A percentile compares a stretch with the other conserved stretches of the same genome.
These are phyloP conservation scores for Drosophila leonis DNA, from an alignment of 2,888 invertebrate genomes.

Conservation along the genomic window DNA sequence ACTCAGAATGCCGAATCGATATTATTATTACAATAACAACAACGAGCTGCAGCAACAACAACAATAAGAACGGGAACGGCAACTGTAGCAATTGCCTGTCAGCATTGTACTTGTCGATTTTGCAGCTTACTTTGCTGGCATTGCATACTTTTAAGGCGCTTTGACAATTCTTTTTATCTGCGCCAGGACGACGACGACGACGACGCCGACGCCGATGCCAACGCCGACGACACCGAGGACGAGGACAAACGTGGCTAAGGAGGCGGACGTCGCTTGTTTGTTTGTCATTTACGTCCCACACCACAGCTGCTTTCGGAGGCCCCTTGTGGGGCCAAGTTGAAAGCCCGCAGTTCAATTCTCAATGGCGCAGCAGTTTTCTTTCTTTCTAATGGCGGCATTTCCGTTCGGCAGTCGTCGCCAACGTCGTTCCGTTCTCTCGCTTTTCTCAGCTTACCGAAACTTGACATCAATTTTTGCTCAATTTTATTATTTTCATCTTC, in stretches of 20 bases:
- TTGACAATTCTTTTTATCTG: conserved; percentile 82
- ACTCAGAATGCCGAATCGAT: conserved; percentile 71
- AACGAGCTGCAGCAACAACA: conserved; percentile 21
- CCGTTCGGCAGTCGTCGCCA: conserved; percentile 66
- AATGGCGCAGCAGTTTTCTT: conserved; percentile 82
- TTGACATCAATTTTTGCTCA: conserved; percentile 82
- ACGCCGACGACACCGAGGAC: conserved; percentile 1
- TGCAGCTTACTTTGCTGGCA: conserved; percentile 82
- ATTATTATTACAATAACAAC: conserved; percentile 79
- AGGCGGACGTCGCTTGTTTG: conserved; percentile 77
- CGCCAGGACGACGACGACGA: conserved; percentile 58
- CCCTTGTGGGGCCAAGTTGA: conserved; percentile 57
- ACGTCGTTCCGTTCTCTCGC: conserved; percentile 27
- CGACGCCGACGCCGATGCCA: conserved; percentile 18
- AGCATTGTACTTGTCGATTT: conserved; percentile 82
- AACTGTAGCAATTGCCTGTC: conserved; percentile 80
- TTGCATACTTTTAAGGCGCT: conserved; percentile 82
- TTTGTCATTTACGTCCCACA: conserved; percentile 74
- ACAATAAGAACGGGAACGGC: conserved; percentile 18
- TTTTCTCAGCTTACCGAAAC: conserved; percentile 53
- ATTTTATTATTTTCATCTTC: conserved; percentile 82
- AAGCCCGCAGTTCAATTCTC: conserved; percentile 81
- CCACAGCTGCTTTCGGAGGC: background rate
- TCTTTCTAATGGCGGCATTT: conserved; percentile 79
- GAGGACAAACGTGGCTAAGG: conserved; percentile 8